phyloP scores from a whole-genome alignment of 2,888 invertebrate species.

The Timandra comae region DNA sequence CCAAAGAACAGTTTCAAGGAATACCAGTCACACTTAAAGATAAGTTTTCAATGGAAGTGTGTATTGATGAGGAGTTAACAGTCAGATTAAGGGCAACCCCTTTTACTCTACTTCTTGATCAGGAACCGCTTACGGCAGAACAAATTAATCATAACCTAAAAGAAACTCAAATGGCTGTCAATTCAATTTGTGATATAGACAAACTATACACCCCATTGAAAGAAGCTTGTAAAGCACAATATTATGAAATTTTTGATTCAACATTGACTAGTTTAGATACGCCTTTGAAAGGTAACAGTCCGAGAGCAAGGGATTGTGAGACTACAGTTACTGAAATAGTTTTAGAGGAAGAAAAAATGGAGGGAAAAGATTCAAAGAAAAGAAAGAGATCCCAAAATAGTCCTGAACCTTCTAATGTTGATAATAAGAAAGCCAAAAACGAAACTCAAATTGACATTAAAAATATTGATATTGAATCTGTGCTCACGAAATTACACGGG shows the following conservation, averaged over 20 bases:
- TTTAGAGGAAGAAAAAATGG: slow-evolving; percentile 45
- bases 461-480: slow-evolving; percentile 68
- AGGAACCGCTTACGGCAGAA: slow-evolving; percentile 29
- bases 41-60: slow-evolving; percentile 61
- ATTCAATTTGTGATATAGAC: slow-evolving; percentile 49
- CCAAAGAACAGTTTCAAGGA: slow-evolving; percentile 24
- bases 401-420: slow-evolving; percentile 41
- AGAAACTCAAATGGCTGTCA: slow-evolving; percentile 58
- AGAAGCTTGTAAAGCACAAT: slow-evolving; percentile 43
- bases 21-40: slow-evolving; percentile 49
- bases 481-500: slow-evolving; percentile 65
- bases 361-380: slow-evolving; percentile 45
- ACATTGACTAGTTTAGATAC: slow-evolving; percentile 67
- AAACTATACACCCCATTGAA: slow-evolving; percentile 61
- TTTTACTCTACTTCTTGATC: slow-evolving; percentile 39
- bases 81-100: slow-evolving; percentile 53
- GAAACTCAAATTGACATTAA: slow-evolving; percentile 55
- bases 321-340: slow-evolving; percentile 46
- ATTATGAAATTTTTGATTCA: slow-evolving; percentile 64
- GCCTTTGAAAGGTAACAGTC: slow-evolving; percentile 48
- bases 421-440: slow-evolving; percentile 48
- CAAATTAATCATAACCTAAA: slow-evolving; percentile 31
- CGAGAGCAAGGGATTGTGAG: slow-evolving; percentile 30
- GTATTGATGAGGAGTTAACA: slow-evolving; percentile 53
- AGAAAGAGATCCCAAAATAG: slow-evolving; percentile 47